Evolutionary conservation across 2,113 vertebrate species (phyloP).

Genomic region (Hippocampus mohnikei): DNA sequence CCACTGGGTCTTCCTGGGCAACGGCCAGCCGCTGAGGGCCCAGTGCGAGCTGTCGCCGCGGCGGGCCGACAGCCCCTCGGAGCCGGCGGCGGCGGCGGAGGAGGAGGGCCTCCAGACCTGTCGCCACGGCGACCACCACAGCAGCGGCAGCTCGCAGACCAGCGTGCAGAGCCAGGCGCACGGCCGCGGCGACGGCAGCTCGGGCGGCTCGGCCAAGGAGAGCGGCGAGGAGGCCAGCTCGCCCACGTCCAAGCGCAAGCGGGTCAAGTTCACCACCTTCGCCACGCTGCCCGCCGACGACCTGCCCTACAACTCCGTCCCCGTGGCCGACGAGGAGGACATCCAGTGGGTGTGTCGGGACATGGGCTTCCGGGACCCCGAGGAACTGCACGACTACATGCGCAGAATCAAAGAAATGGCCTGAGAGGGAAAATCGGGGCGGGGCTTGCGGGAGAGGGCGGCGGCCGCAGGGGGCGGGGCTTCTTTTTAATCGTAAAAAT

Average conservation of each 20-base stretch:
- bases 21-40: slow-evolving; percentile 86
- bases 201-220: slow-evolving; percentile 86
- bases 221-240: slow-evolving; percentile 90
- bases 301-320: slow-evolving; percentile 93
- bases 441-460: neutral
- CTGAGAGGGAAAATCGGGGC: slow-evolving; percentile 63
- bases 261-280: slow-evolving; percentile 98
- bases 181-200: slow-evolving; percentile 90
- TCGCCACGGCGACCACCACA: slow-evolving; percentile 90
- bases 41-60: slow-evolving; percentile 88
- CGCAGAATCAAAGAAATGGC: slow-evolving; percentile 96
- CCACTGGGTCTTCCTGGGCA: slow-evolving; percentile 98
- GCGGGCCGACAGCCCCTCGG: slow-evolving; percentile 81
- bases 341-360: slow-evolving; percentile 97
- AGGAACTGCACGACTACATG: slow-evolving; percentile 94
- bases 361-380: slow-evolving; percentile 89
- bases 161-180: slow-evolving; percentile 97
- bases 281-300: slow-evolving; percentile 91
- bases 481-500: slow-evolving; percentile 70
- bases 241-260: slow-evolving; percentile 94
- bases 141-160: slow-evolving; percentile 95
- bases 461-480: neutral
- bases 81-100: too few relatives aligned
- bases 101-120: slow-evolving; percentile 88
- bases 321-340: slow-evolving; percentile 90